Conservation (phyloP, 2,113 vertebrate genomes). For the Prunella fulvescens region DNA sequence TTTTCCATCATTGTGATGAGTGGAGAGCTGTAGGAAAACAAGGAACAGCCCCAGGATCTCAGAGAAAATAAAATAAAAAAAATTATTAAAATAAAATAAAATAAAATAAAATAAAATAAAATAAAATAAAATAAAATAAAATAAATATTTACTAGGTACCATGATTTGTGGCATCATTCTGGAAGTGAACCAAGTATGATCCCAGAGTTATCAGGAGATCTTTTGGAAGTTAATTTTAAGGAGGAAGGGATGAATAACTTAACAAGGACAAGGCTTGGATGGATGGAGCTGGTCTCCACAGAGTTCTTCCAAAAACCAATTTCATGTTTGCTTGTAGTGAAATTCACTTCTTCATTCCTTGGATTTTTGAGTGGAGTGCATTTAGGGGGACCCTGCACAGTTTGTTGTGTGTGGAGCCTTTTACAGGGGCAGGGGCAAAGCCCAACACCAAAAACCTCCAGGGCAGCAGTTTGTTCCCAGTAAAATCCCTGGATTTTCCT, state of each 20-base stretch:
- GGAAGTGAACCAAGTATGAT: neutral
- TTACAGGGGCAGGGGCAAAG: neutral
- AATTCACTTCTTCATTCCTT: neutral
- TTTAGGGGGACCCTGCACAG: neutral
- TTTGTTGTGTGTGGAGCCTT: neutral
- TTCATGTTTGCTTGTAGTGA: neutral
- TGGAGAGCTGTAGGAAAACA: neutral
- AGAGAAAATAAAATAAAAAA: neutral
- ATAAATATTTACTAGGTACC: neutral
- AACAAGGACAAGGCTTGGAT: neutral
- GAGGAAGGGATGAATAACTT: neutral
- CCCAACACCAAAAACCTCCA: neutral
- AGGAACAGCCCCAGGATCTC: neutral
- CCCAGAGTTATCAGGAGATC: neutral
- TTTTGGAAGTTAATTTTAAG: neutral
- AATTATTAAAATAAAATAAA: neutral
- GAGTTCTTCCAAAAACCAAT: neutral
- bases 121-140: neutral
- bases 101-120: neutral
- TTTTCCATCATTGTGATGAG: neutral
- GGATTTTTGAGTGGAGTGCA: neutral
- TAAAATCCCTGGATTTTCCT: neutral
- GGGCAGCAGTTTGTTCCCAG: neutral
- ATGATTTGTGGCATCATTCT: neutral
- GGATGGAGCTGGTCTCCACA: neutral